Base-by-base conservation (phyloP, 2,113 vertebrate genomes). In the Lepus americanus region DNA sequence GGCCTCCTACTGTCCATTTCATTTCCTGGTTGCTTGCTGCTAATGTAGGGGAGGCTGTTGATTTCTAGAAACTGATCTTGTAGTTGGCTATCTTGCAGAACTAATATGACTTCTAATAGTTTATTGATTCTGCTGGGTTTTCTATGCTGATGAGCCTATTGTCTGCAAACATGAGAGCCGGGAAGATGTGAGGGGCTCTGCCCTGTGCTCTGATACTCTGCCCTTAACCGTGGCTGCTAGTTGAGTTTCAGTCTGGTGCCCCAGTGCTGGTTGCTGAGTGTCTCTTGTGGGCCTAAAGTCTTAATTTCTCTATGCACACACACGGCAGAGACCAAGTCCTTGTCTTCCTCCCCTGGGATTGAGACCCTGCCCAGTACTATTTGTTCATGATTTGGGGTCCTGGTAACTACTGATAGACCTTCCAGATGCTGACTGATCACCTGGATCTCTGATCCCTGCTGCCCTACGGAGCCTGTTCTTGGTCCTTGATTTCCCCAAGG, bases 21-120 rank as follows among this genome's bases (percentile, higher is more conserved):
- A 33, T 31, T 90, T 91, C 39, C 53, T 61, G 20, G 25, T 87
- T 69, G 51, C 29, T 94, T 31, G 53, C 51, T 91, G 76, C 70
- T 80, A 19, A 67, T 73, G 36, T 69, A 61, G 51, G 76, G 6
- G 79, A 73, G 76, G 81, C 13, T 14, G 78, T 2, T 63, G 88
- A 74, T 53, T 84, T 95, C 95, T 89, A 95, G 59, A 92, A 93
- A 95, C 33, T 85, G 76, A 70, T 95, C 84, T 90, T 70, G 49
- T 33, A 44, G 70, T 92, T 95, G 92, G 78, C 63, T 85, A 81
- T 29, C 27, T 92, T 70, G n/a, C 19, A 64, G 22, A 78, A 78
- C 12, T 69, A 69, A 55, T 61, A 81, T 74, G 72, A 69, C 49
- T 82, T 93, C 66, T 61, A 92, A 87, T 12, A 67, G 63, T 69